Conservation (phyloP, 1,140 invertebrate species). For the Aphelenchoides fujianensis region DNA sequence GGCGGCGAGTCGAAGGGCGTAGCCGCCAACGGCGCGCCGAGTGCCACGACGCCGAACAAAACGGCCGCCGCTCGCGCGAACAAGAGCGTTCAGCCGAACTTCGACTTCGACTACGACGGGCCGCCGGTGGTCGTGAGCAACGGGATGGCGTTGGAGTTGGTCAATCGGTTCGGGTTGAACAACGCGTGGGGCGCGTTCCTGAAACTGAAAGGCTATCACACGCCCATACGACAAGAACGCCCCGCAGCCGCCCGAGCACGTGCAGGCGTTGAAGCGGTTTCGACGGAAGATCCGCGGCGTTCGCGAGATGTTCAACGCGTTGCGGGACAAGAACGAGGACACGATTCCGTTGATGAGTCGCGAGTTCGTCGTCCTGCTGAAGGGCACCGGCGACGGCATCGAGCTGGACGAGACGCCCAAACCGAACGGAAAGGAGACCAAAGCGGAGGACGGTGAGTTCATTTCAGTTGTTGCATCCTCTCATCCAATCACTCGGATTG, state of each 20-base stretch:
- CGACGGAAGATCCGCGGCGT: slow-evolving; percentile 15
- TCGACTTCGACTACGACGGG: slow-evolving; percentile 23
- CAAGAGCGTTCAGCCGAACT: slow-evolving; percentile 12
- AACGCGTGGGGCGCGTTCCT: slow-evolving; percentile 20
- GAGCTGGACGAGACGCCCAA: background rate
- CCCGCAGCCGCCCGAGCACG: slow-evolving; percentile 20
- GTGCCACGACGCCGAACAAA: background rate
- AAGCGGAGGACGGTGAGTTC: slow-evolving; percentile 15
- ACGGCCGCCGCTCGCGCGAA: background rate
- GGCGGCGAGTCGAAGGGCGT: background rate
- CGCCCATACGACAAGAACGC: slow-evolving; percentile 14
- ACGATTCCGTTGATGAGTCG: slow-evolving; percentile 18
- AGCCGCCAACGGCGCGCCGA: background rate
- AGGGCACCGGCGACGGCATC: background rate
- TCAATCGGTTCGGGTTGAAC: slow-evolving; percentile 21
- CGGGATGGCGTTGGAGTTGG: slow-evolving; percentile 23
- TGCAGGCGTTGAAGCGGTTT: slow-evolving; percentile 13
- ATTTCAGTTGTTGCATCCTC: background rate
- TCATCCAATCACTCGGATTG: background rate
- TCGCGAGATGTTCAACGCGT: slow-evolving; percentile 10
- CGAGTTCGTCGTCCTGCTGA: slow-evolving; percentile 17
- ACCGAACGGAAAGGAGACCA: background rate
- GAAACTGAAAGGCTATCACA: slow-evolving; percentile 16
- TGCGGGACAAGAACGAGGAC: slow-evolving; percentile 13
- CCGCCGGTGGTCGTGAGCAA: slow-evolving; percentile 13